phyloP scores from a whole-genome alignment of 23 tunicate species.

The Halocynthia roretzi region DNA sequence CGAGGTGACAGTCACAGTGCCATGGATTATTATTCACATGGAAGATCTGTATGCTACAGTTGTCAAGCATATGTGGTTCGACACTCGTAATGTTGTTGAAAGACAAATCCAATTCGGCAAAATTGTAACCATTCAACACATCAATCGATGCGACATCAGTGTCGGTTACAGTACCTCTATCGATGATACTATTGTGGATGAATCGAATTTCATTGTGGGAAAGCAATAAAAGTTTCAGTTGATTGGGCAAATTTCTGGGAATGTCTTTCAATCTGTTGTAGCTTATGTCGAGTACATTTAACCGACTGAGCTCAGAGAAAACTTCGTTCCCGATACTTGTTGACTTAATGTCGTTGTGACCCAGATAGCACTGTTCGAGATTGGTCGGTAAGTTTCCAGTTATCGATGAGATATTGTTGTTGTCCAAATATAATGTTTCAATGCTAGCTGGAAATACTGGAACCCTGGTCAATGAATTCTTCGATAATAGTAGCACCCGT shows the following conservation, averaged over 20 bases:
- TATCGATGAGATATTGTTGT: conserved; percentile 16
- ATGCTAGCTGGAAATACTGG: conserved; percentile 41
- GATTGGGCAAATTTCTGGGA: conserved; percentile 34
- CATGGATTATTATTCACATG: conserved; percentile 12
- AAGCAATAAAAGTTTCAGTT: conserved; percentile 31
- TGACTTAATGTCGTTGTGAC: too few species aligned
- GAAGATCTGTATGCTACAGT: conserved; percentile 1
- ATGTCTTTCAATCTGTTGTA: conserved; percentile 33
- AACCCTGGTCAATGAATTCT: conserved; percentile 24
- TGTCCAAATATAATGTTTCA: conserved; percentile 16
- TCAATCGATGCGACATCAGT: conserved; percentile 4
- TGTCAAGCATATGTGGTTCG: conserved; percentile 23
- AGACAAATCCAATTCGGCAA: conserved; percentile 40
- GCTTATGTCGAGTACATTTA: conserved; percentile 23
- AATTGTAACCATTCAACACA: conserved; percentile 6
- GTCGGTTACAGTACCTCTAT: conserved; percentile 1
- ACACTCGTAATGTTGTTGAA: conserved; percentile 45
- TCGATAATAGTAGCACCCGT: conserved; percentile 24
- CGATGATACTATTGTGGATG: conserved; percentile 7
- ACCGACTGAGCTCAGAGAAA: too few species aligned
- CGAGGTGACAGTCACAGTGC: conserved; percentile 59
- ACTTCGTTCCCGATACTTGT: too few species aligned
- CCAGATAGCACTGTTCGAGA: too few species aligned
- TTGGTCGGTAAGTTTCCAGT: too few species aligned
- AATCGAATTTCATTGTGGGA: conserved; percentile 42